Evolutionary conservation across 1,140 invertebrate species (phyloP).

Genomic region (Dendroctonus valens): DNA sequence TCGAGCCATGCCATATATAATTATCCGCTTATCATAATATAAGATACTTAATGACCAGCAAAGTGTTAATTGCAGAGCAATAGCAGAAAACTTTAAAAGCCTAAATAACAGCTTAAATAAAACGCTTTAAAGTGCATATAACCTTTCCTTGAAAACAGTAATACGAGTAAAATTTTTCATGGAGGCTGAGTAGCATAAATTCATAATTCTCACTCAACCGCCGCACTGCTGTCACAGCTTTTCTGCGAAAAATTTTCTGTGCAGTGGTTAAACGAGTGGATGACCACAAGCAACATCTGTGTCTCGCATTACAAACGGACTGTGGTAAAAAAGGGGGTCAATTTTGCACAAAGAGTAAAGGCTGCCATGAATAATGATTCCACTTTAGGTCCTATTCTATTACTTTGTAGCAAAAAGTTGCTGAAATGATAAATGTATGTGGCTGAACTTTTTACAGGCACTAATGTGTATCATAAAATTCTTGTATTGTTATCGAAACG

Average conservation of each 20-base stretch:
- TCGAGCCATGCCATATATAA: too few relatives aligned
- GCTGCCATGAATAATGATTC: constrained; percentile 19
- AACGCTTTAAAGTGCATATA: too few relatives aligned
- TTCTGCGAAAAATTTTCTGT: constrained; percentile 17
- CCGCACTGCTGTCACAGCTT: constrained; percentile 5
- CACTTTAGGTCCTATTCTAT: constrained; percentile 23
- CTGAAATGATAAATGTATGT: constrained; percentile 16
- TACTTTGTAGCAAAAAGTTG: constrained; percentile 17
- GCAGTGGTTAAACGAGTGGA: constrained; percentile 21
- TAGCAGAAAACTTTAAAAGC: too few relatives aligned
- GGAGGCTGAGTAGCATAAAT: constrained; percentile 8
- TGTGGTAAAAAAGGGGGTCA: constrained; percentile 20
- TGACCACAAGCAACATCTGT: constrained; percentile 23
- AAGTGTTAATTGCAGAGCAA: too few relatives aligned
- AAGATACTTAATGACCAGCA: too few relatives aligned
- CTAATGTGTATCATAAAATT: too few relatives aligned
- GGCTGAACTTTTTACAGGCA: neutral
- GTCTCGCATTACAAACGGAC: constrained; percentile 27
- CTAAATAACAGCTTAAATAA: too few relatives aligned
- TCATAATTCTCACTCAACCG: constrained; percentile 4
- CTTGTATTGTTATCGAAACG: too few relatives aligned
- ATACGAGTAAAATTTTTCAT: constrained; percentile 2
- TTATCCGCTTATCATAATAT: too few relatives aligned
- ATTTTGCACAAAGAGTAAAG: constrained; percentile 15
- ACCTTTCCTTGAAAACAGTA: neutral